Evolutionary conservation across 1,140 invertebrate genomes (phyloP), one percentile per base, ranked within the genome.

Genomic region (Euwallacea similis): DNA sequence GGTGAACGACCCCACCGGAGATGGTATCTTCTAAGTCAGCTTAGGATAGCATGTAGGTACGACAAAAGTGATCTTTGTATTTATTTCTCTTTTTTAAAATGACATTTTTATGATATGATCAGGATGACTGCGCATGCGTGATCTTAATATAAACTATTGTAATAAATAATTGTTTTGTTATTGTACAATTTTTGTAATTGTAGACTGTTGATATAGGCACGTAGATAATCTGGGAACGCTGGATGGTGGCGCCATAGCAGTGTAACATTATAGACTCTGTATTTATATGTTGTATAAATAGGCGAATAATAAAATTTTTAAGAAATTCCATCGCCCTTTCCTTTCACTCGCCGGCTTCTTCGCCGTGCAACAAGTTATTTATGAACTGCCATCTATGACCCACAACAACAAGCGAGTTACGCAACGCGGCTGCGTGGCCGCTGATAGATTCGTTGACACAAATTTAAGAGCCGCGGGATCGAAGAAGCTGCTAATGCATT

Each of bases 1-100:
- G 94, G 82, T 96, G 71, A 95, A 94, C 79, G 95, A 97, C 83
- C 93, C 93, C 16, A 94, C 93, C 77, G 94, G 94, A 78, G 93
- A 95, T 81, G 93, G 93, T 80, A 93, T 93, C 77, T 77, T 76
- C 71, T 77, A 77, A 77, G 72, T 74, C 74, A 75, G 42, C 21
- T 21, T 50, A 50, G 9, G 13, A 50, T 58, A 58, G 7, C n/a
- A 10, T 58, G 13, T 58, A 58, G 21, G 55, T 58, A 33, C 55
- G 21, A 58, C 13, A 58, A 60, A 76, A 77, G 78, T 78, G 77
- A 79, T 79, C 74, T 75, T 72, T 77, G 69, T 72, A 69, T 74
- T 78, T 77, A 74, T 72, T 77, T 76, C 77, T 77, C 76, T 76
- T 77, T 77, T 72, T 76, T 59, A 63, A 72, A 76, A 74, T 76